Evolutionary conservation across 1,140 invertebrate genomes (phyloP), one percentile per base, ranked within the genome.

Genomic region (Atopsyche davidsoni): DNA sequence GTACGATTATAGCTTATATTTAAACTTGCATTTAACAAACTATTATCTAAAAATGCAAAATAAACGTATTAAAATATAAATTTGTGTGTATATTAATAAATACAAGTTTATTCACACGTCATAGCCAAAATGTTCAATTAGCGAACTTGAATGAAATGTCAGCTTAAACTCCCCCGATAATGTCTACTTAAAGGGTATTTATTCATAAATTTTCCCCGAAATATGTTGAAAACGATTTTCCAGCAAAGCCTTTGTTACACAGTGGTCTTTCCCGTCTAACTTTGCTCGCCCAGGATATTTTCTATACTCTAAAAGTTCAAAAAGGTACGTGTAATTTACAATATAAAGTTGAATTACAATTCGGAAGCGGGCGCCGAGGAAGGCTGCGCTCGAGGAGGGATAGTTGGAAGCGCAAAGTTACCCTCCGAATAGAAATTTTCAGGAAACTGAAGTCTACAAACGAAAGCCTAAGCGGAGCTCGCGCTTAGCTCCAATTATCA

Each of bases 21-120:
- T n/a, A n/a, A n/a, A n/a, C n/a, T n/a, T n/a, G n/a, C n/a, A n/a
- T n/a, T n/a, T n/a, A n/a, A n/a, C n/a, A n/a, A n/a, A n/a, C n/a
- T n/a, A n/a, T n/a, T n/a, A n/a, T n/a, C n/a, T n/a, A 28, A 28
- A 28, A 28, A 28, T 28, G 13, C 25, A 28, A 7, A 28, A 9
- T 28, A 31, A 48, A 39, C 25, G 17, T 47, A 11, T 24, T 40
- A 40, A 31, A 48, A 40, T 28, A 47, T 47, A 23, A 24, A 43
- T 25, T 4, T 25, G 11, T 43, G 31, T 13, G n/a, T 25, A 13
- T 25, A 14, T n/a, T 14, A 6, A 21, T 14, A 24, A 6, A 25
- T 43, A 43, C 6, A 25, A 28, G 11, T 28, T 43, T 43, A 16
- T 18, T 22, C 18, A 22, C 18, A 22, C 17, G n/a, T 28, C n/a